Conservation (phyloP, 2,888 invertebrate genomes). For the Lithophane ornitopus region DNA sequence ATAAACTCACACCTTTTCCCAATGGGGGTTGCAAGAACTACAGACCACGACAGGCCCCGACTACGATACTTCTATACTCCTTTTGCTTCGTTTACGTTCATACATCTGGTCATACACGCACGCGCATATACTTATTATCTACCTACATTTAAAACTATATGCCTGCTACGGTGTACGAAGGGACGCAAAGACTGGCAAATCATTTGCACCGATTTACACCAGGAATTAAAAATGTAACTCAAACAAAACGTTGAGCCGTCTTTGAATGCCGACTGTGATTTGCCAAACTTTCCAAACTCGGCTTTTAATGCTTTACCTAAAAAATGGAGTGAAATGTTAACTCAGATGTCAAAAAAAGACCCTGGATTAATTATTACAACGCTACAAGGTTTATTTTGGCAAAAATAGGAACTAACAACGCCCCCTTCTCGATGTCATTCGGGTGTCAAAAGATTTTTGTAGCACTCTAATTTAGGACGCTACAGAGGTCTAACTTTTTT, state of each 20-base stretch:
- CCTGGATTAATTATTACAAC: not conserved
- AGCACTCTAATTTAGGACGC: not conserved
- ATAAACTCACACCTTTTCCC: too few species aligned
- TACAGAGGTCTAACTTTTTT: not conserved
- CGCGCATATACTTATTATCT: too few species aligned
- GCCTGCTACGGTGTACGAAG: not conserved
- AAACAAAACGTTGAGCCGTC: not conserved
- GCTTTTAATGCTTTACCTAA: not conserved
- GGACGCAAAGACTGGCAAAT: not conserved
- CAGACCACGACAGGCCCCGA: too few species aligned
- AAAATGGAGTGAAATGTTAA: not conserved
- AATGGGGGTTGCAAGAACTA: too few species aligned
- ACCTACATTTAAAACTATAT: not conserved
- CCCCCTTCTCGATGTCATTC: not conserved
- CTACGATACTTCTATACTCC: too few species aligned
- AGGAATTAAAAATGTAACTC: not conserved
- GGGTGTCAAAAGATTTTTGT: not conserved
- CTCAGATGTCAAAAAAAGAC: not conserved
- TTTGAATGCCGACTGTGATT: not conserved
- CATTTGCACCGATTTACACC: not conserved
- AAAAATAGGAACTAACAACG: too few species aligned
- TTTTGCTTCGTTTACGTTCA: too few species aligned
- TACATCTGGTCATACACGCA: too few species aligned
- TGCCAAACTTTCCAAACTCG: too few species aligned
- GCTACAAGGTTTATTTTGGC: not conserved